A percentile compares a stretch with the other conserved stretches of the same genome.
Conservation (phyloP, 1,140 invertebrate genomes). For the Galleria mellonella region DNA sequence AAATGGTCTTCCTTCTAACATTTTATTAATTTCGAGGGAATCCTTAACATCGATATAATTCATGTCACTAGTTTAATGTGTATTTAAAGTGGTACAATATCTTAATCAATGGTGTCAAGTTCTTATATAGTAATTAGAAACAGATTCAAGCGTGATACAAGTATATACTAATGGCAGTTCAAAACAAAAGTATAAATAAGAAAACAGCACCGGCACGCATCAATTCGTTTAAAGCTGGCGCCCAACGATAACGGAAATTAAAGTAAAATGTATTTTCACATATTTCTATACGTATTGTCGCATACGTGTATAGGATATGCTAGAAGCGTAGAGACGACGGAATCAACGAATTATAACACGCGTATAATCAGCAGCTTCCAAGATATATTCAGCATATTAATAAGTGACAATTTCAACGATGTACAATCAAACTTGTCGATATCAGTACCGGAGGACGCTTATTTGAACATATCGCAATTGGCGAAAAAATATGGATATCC, state of each 20-base stretch:
- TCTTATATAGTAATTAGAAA: not conserved
- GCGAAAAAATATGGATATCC: constrained; percentile 74
- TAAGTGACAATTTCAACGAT: not conserved
- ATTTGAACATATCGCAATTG: constrained; percentile 44
- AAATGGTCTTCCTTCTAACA: too few species aligned
- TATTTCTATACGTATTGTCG: too few species aligned
- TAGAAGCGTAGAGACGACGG: too few species aligned
- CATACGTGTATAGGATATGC: too few species aligned
- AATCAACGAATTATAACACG: not conserved
- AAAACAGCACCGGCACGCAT: not conserved
- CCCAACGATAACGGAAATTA: too few species aligned
- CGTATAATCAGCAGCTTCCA: not conserved
- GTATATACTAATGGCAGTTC: not conserved
- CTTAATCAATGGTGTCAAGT: not conserved
- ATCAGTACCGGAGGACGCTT: constrained; percentile 19
- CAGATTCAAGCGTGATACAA: not conserved
- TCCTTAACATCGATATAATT: too few species aligned
- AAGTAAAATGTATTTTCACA: too few species aligned
- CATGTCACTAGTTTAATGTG: too few species aligned
- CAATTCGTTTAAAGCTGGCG: not conserved
- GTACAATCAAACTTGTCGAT: not conserved
- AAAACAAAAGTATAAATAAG: constrained; percentile 4
- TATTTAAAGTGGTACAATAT: too few species aligned
- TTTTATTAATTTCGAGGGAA: too few species aligned
- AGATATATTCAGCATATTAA: not conserved